phyloP scores from a whole-genome alignment of 2,113 vertebrate genomes.

The Platichthys flesus region DNA sequence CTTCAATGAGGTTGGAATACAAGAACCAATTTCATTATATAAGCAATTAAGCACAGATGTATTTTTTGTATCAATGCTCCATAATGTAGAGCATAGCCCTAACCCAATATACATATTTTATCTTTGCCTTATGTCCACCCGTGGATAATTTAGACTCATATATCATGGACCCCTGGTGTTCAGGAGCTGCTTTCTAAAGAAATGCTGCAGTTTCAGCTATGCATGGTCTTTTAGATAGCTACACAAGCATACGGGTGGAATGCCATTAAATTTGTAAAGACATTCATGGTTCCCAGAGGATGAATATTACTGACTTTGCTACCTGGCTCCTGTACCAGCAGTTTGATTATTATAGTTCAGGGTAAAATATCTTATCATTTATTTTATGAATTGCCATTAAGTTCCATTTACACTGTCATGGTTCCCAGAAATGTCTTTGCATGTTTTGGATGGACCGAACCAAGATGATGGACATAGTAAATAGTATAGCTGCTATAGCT shows the following conservation, averaged over 20 bases:
- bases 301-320: not conserved
- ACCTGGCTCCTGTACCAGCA: too few relatives aligned
- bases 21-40: not conserved
- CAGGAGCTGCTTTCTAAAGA: not conserved
- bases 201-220: not conserved
- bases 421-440: too few relatives aligned
- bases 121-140: not conserved
- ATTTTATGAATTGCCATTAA: too few relatives aligned
- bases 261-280: too few relatives aligned
- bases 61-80: conserved; percentile 23
- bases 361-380: too few relatives aligned
- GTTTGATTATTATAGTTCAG: too few relatives aligned
- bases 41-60: conserved; percentile 32
- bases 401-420: too few relatives aligned
- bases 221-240: not conserved
- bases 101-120: conserved; percentile 1
- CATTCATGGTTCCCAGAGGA: not conserved
- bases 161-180: not conserved
- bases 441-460: too few relatives aligned
- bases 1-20: conserved; percentile 3
- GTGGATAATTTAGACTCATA: not conserved
- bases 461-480: too few relatives aligned
- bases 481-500: too few relatives aligned
- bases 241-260: not conserved
- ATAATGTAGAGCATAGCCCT: not conserved